Evolutionary conservation across 2,888 invertebrate genomes (phyloP).

Genomic region (Pseudococcus jackbeardsleyi): DNA sequence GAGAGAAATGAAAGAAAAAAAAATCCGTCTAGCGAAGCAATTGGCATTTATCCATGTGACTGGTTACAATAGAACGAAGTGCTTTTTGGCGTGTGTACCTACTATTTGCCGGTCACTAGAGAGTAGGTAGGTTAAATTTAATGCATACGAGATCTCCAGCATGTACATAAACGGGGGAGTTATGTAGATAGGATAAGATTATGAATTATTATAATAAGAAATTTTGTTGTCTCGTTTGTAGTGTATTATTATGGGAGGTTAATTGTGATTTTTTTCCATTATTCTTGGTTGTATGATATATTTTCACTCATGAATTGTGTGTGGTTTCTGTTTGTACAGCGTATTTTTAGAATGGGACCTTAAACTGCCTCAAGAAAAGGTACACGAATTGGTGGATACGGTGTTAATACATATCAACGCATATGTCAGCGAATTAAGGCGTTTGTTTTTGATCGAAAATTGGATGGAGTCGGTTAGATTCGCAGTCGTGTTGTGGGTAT

Average conservation of each 20-base stretch:
- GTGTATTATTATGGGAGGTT: background rate
- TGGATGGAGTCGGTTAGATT: conserved; percentile 96
- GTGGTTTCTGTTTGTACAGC: conserved; percentile 56
- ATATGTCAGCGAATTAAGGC: conserved; percentile 84
- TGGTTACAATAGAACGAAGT: conserved; percentile 31
- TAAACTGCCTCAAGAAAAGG: conserved; percentile 90
- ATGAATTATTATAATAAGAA: background rate
- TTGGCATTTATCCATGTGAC: conserved; percentile 52
- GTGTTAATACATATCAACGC: conserved; percentile 91
- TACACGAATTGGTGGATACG: conserved; percentile 87
- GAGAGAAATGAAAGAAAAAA: background rate
- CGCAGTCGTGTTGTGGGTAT: conserved; percentile 93
- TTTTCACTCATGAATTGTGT: background rate
- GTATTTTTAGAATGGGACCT: conserved; percentile 74
- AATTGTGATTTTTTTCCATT: background rate
- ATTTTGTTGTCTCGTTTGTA: background rate
- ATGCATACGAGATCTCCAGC: conserved; percentile 13
- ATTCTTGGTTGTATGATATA: background rate
- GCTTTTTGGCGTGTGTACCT: conserved; percentile 44
- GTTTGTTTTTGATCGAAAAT: conserved; percentile 96
- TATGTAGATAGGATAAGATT: background rate
- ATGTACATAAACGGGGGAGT: background rate
- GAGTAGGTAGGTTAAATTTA: conserved; percentile 40
- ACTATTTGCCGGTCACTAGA: conserved; percentile 7
- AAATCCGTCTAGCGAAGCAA: conserved; percentile 26